phyloP scores from a whole-genome alignment of 2,888 invertebrate genomes.

The Unio delphinus region DNA sequence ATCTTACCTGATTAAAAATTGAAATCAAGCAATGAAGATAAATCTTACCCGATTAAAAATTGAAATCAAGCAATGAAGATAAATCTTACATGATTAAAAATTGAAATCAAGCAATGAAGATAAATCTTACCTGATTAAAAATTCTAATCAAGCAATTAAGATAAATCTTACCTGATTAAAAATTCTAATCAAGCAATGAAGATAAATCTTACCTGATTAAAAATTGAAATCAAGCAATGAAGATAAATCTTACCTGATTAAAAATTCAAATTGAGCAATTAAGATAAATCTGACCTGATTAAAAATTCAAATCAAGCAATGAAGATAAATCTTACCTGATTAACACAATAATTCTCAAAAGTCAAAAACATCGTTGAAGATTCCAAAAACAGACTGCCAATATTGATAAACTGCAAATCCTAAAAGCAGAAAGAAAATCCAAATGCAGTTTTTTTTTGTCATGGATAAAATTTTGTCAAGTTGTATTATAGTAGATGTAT shows the following conservation, averaged over 20 bases:
- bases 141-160: too few relatives aligned
- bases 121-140: background rate
- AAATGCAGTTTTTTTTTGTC: too few relatives aligned
- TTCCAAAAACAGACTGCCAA: slow-evolving; percentile 91
- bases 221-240: too few relatives aligned
- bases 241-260: slow-evolving; percentile 76
- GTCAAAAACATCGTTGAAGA: slow-evolving; percentile 91
- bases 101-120: too few relatives aligned
- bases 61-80: too few relatives aligned
- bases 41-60: background rate
- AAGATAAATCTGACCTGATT: slow-evolving; percentile 76
- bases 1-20: background rate
- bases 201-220: slow-evolving; percentile 78
- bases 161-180: too few relatives aligned
- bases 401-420: slow-evolving; percentile 89
- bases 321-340: slow-evolving; percentile 75
- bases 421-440: slow-evolving; percentile 31
- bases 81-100: background rate
- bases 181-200: too few relatives aligned
- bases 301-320: slow-evolving; percentile 64
- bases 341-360: slow-evolving; percentile 94
- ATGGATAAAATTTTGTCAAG: too few relatives aligned
- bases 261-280: slow-evolving; percentile 64
- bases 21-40: too few relatives aligned
- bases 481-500: too few relatives aligned